Percentiles rank a stretch among this genome's conserved stretches.
Evolutionary conservation across 2,113 vertebrate species (phyloP).

Genomic region (Pseudonaja textilis): DNA sequence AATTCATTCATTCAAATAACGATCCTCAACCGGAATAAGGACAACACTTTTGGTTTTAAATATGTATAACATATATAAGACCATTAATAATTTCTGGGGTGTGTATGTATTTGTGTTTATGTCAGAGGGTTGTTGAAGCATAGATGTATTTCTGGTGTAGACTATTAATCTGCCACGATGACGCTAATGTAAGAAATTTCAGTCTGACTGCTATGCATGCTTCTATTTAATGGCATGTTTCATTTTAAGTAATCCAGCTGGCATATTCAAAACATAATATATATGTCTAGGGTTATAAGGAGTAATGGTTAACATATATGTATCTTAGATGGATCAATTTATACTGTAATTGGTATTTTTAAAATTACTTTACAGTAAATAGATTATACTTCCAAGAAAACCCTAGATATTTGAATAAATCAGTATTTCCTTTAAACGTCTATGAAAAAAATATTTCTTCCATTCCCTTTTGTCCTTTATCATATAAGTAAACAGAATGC

Average conservation of each 20-base stretch:
- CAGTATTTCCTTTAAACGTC: neutral
- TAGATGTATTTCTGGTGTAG: constrained; percentile 51
- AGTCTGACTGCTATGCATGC: constrained; percentile 49
- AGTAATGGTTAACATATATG: neutral
- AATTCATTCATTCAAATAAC: neutral
- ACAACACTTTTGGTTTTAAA: constrained; percentile 30
- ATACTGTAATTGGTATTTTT: neutral
- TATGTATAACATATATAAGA: constrained; percentile 42
- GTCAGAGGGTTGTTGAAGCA: constrained; percentile 62
- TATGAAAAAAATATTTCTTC: neutral
- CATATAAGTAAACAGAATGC: neutral
- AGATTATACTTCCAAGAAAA: neutral
- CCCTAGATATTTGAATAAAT: neutral
- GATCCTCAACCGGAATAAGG: constrained; percentile 9
- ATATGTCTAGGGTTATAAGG: constrained; percentile 19
- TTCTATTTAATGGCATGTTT: constrained; percentile 67
- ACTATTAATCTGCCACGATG: constrained; percentile 62
- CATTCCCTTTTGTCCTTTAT: neutral
- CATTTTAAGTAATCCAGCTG: constrained; percentile 59
- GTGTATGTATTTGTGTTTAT: constrained; percentile 56
- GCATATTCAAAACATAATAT: constrained; percentile 45
- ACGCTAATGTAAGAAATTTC: constrained; percentile 58
- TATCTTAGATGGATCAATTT: neutral
- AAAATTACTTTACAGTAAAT: neutral
- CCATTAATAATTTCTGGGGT: constrained; percentile 44